Evolutionary conservation across 1,140 invertebrate genomes (phyloP), one percentile per base, ranked within the genome.

Genomic region (Bradysia coprophila): DNA sequence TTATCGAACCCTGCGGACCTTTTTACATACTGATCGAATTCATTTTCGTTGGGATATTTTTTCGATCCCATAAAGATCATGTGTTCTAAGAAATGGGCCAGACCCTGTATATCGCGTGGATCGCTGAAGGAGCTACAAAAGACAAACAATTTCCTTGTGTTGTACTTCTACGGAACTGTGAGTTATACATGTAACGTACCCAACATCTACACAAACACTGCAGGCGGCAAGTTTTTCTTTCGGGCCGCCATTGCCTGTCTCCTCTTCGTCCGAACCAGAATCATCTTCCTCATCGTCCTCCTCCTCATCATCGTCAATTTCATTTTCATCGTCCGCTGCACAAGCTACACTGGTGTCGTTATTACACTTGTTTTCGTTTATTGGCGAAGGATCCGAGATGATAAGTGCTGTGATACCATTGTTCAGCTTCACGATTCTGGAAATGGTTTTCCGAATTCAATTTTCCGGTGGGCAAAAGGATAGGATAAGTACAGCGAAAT

Each of bases 21-120:
- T 61, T 71, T 75, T 32, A 91, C 71, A 51, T 79, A 89, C 4
- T 76, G 62, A 64, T 89, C 83, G 52, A 90, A 84, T 48, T 78
- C 79, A 61, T 91, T 91, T 62, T 91, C 86, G 60, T 75, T 65
- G 4, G 84, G 81, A 64, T 79, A 91, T 52, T 86, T 89, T 52
- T 81, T 67, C 36, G 82, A 89, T 24, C 89, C 90, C 76, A 94
- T 86, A 54, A 93, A 95, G 5, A 96, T 76, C 88, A 95, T 93
- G 56, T 96, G 91, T 58, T 96, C 91, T 38, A 41, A 31, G 21
- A 96, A 93, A 63, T 96, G 91, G 1, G 91, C 88, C 49, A 95
- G 55, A 1, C 92, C 92, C 46, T 80, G 86, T 39, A 92, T 73
- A 32, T 82, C 67, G 33, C 59, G 51, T 0, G 86, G 86, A 56